Evolutionary conservation across 2,888 invertebrate species (phyloP).

Genomic region (Papilio gigon): DNA sequence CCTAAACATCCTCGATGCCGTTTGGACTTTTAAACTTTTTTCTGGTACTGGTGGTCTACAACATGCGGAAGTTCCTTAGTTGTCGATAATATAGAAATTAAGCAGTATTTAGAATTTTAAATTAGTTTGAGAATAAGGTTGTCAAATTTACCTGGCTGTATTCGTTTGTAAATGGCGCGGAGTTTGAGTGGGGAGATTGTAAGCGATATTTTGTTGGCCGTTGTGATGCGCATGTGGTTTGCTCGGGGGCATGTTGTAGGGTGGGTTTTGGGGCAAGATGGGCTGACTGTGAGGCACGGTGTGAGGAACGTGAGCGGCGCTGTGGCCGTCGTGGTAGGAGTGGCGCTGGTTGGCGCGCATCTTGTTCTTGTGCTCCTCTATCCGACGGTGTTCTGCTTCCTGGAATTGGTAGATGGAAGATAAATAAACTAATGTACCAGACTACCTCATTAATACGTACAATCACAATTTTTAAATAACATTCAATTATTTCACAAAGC

Average conservation of each 20-base stretch:
- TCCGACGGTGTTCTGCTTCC: constrained; percentile 94
- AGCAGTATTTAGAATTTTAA: no score
- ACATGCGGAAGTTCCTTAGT: neutral
- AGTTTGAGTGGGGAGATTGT: neutral
- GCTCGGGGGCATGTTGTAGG: constrained; percentile 6
- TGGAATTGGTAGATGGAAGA: constrained; percentile 61
- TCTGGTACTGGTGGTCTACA: constrained; percentile 34
- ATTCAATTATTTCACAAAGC: neutral
- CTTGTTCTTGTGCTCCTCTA: constrained; percentile 84
- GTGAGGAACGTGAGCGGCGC: constrained; percentile 68
- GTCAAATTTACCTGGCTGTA: constrained; percentile 34
- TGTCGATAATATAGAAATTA: neutral
- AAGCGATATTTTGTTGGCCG: neutral
- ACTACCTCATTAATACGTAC: no score
- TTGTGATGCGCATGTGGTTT: neutral
- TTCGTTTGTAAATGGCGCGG: constrained; percentile 16
- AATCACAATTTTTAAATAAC: no score
- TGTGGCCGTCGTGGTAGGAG: constrained; percentile 81
- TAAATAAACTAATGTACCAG: neutral
- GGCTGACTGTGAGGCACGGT: neutral
- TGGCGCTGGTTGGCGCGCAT: constrained; percentile 66
- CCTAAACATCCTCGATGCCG: constrained; percentile 37
- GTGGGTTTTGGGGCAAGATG: constrained; percentile 9
- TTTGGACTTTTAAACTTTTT: constrained; percentile 27
- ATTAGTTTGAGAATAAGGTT: neutral